Evolutionary conservation across 2,888 invertebrate genomes (phyloP), one percentile per base, ranked within the genome.

Genomic region (Portevinia maculata): DNA sequence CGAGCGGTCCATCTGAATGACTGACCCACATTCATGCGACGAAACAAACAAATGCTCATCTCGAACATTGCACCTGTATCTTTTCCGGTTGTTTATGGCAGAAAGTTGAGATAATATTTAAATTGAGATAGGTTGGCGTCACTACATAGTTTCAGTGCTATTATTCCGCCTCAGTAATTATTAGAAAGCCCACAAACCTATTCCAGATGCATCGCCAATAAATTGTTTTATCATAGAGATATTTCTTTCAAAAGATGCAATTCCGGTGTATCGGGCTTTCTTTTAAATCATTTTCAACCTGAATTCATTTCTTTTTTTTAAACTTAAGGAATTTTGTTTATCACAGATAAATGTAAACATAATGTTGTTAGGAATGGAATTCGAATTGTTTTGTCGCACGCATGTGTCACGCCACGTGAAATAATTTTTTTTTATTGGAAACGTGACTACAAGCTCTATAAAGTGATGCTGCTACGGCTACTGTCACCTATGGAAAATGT

Each of bases 51-150:
- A 74, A 3, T n/a, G n/a, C n/a, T n/a, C n/a, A n/a, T n/a, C n/a
- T 8, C 6, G 1, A 5, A 41, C 39, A 21, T 48, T 48, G 24
- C 37, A 24, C 53, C 30, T 50, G 69, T 75, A 50, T 75, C 64
- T 57, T 59, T 50, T 44, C 74, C 57, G 50, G 28, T 70, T 74
- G 70, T 76, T 81, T 81, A 70, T 70, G 52, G 39, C 76, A 50
- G 70, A 81, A 70, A 81, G 70, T 65, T 60, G 59, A 70, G 60
- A 62, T 67, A 55, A 69, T 64, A 60, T 67, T 74, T 52, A 67
- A 74, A 74, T 55, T 15, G 8, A 53, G 41, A 57, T 53, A 50
- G 50, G 41, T 55, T 19, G 59, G 13, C 30, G 48, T 21, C 13
- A 15, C 57, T 39, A 32, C 39, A 11, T 44, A 70, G 24, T 19